These are phyloP conservation scores for Archips crataeganus DNA, from an alignment of 2,888 invertebrate species.

Conservation along the genomic window DNA sequence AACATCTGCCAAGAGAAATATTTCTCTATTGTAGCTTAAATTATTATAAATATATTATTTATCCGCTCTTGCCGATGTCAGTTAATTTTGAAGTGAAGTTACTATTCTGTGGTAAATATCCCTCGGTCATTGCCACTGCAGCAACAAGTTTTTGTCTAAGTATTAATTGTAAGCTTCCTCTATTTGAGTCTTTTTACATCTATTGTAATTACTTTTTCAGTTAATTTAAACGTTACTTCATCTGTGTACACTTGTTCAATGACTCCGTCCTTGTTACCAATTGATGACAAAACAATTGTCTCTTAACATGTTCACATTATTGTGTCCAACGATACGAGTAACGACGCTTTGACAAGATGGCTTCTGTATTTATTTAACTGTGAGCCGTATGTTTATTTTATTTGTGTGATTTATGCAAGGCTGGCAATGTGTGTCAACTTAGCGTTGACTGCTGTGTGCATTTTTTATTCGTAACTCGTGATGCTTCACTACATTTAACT, in stretches of 20 bases:
- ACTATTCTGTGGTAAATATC: background rate
- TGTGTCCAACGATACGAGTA: slow-evolving; percentile 4
- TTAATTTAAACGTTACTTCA: slow-evolving; percentile 10
- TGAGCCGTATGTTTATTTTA: slow-evolving; percentile 31
- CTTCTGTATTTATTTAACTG: slow-evolving; percentile 36
- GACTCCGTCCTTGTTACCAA: slow-evolving; percentile 41
- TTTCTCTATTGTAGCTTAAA: no score
- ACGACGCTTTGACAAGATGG: slow-evolving; percentile 34
- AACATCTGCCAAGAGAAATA: no score
- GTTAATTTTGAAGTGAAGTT: background rate
- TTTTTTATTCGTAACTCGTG: slow-evolving; percentile 14
- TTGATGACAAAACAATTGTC: slow-evolving; percentile 43
- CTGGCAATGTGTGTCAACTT: slow-evolving; percentile 27
- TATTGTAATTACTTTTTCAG: slow-evolving; percentile 13
- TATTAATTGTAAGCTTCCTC: slow-evolving; percentile 9
- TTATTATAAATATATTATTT: no score
- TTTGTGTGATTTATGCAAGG: slow-evolving; percentile 39
- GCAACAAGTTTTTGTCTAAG: slow-evolving; percentile 16
- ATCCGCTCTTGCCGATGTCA: no score
- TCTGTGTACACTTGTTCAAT: slow-evolving; percentile 25
- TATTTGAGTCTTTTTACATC: slow-evolving; percentile 5
- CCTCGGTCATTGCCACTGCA: slow-evolving; percentile 19
- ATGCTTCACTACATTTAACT: background rate
- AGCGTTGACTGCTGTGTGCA: slow-evolving; percentile 11
- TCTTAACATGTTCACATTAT: slow-evolving; percentile 31